Conservation (phyloP, 1,140 invertebrate genomes). For the Hydropsyche tenuis region DNA sequence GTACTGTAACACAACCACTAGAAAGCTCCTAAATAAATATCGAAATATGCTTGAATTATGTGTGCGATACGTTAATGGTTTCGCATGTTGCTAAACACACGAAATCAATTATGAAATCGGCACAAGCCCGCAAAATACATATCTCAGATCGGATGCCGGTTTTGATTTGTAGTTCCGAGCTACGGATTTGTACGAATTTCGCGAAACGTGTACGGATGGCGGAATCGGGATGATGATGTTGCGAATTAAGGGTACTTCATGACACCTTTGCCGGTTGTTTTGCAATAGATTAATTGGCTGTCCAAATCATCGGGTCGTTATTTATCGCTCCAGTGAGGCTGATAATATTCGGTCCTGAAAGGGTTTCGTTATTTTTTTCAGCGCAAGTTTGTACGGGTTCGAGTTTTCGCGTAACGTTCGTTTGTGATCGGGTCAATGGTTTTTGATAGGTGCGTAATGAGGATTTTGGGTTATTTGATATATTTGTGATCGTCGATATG, state of each 20-base stretch:
- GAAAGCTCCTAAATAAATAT: conserved; percentile 8
- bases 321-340: neutral
- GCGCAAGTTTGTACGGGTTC: too few species aligned
- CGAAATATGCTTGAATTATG: neutral
- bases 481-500: too few species aligned
- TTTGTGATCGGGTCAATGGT: too few species aligned
- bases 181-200: neutral
- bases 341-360: too few species aligned
- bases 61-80: conserved; percentile 10
- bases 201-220: neutral
- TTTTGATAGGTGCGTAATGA: too few species aligned
- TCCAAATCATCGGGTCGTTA: neutral
- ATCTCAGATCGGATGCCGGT: conserved; percentile 8
- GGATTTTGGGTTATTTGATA: too few species aligned
- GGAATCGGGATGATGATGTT: neutral
- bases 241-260: neutral
- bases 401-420: too few species aligned
- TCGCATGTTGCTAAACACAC: conserved; percentile 18
- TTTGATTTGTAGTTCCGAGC: conserved; percentile 17
- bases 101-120: conserved; percentile 32
- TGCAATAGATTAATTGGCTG: conserved; percentile 3
- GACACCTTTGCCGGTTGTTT: conserved; percentile 9
- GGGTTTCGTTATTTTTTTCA: too few species aligned
- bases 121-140: conserved; percentile 15
- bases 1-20: conserved; percentile 53